These are phyloP conservation scores for Polypterus senegalus DNA, from an alignment of 2,113 vertebrate genomes.

Conservation along the genomic window DNA sequence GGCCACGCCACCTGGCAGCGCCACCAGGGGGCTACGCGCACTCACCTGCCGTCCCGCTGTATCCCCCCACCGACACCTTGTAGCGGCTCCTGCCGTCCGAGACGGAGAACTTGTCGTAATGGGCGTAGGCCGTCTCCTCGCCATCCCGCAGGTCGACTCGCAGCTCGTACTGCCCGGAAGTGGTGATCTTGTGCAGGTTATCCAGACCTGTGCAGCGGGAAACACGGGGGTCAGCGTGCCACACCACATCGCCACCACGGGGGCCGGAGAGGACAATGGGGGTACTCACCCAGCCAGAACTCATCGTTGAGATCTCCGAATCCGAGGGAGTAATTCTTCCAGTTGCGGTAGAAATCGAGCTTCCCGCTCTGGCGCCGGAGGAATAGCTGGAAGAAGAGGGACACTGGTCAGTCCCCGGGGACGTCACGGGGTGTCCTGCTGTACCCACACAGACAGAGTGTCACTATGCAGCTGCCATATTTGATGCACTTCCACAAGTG, in stretches of 20 bases:
- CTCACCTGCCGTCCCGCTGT: slow-evolving; percentile 85
- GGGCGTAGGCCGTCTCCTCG: slow-evolving; percentile 67
- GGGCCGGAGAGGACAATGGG: slow-evolving; percentile 5
- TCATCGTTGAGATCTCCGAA: slow-evolving; percentile 85
- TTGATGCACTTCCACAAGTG: too few relatives aligned
- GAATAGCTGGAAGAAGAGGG: slow-evolving; percentile 58
- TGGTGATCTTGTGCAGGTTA: slow-evolving; percentile 83
- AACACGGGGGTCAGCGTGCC: not conserved
- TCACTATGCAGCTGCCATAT: too few relatives aligned
- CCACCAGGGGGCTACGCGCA: not conserved
- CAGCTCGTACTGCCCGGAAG: slow-evolving; percentile 79
- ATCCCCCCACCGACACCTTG: slow-evolving; percentile 77
- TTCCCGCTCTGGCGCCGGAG: slow-evolving; percentile 78
- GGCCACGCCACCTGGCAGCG: too few relatives aligned
- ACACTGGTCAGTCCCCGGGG: too few relatives aligned
- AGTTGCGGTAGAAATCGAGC: slow-evolving; percentile 86
- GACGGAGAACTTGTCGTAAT: slow-evolving; percentile 78
- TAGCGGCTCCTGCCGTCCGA: slow-evolving; percentile 74
- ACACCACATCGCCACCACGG: not conserved
- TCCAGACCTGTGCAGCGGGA: slow-evolving; percentile 62
- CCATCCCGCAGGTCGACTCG: slow-evolving; percentile 80
- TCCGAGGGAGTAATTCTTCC: slow-evolving; percentile 78
- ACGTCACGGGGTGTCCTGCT: too few relatives aligned
- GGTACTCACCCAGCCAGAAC: slow-evolving; percentile 81
- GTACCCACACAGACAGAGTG: too few relatives aligned